phyloP scores from a whole-genome alignment of 2,113 vertebrate species.

The Triplophysa dalaica region DNA sequence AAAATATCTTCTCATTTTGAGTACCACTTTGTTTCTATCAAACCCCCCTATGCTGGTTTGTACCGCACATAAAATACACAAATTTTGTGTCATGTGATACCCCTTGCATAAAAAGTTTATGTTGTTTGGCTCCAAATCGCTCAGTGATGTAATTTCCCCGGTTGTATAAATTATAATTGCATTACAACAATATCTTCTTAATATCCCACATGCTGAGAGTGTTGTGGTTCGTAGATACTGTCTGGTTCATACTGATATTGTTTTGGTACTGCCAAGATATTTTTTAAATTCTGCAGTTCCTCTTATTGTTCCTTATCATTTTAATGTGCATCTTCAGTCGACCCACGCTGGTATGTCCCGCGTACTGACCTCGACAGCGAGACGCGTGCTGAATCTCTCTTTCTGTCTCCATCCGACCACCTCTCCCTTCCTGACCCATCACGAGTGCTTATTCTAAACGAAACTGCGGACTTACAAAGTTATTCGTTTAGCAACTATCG shows the following conservation, averaged over 20 bases:
- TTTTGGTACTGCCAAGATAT: slow-evolving; percentile 75
- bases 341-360: slow-evolving; percentile 69
- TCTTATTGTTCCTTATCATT: slow-evolving; percentile 91
- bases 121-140: slow-evolving; percentile 52
- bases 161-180: slow-evolving; percentile 63
- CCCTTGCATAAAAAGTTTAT: slow-evolving; percentile 42
- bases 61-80: not conserved
- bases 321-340: slow-evolving; percentile 77
- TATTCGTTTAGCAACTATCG: too few species aligned
- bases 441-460: not conserved
- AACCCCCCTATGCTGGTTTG: not conserved
- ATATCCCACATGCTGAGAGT: slow-evolving; percentile 61
- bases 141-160: slow-evolving; percentile 55
- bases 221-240: slow-evolving; percentile 48
- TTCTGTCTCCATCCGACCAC: slow-evolving; percentile 61
- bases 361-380: slow-evolving; percentile 74
- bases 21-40: too few species aligned
- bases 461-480: too few species aligned
- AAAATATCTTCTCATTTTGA: not conserved
- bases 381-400: slow-evolving; percentile 59
- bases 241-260: slow-evolving; percentile 71
- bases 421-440: slow-evolving; percentile 69
- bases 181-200: slow-evolving; percentile 62
- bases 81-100: slow-evolving; percentile 8
- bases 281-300: slow-evolving; percentile 79